phyloP scores from a whole-genome alignment of 2,888 invertebrate species.

The Sturmia bella region DNA sequence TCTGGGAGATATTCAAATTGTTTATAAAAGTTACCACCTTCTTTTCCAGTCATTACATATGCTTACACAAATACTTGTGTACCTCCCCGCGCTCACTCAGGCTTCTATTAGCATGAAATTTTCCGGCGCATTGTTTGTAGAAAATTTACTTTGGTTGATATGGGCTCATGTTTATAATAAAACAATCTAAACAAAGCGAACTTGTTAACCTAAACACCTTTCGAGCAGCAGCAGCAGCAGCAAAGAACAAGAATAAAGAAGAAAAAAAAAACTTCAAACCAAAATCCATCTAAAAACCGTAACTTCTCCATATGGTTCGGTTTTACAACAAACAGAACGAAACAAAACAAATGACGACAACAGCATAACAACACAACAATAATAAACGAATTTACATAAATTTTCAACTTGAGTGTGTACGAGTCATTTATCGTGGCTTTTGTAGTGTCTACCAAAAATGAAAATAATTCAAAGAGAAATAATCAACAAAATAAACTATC shows the following conservation, averaged over 20 bases:
- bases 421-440: slow-evolving; percentile 48
- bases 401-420: slow-evolving; percentile 40
- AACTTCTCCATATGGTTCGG: slow-evolving; percentile 49
- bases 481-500: slow-evolving; percentile 22
- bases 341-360: slow-evolving; percentile 39
- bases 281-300: slow-evolving; percentile 45
- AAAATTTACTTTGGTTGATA: slow-evolving; percentile 29
- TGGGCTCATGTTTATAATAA: slow-evolving; percentile 16
- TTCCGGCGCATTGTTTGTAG: slow-evolving; percentile 18
- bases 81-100: slow-evolving; percentile 2
- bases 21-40: slow-evolving; percentile 59
- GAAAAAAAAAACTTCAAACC: not conserved
- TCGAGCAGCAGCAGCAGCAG: not conserved
- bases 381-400: slow-evolving; percentile 59
- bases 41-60: slow-evolving; percentile 41
- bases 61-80: slow-evolving; percentile 29
- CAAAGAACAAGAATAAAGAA: not conserved
- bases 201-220: slow-evolving; percentile 60
- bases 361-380: slow-evolving; percentile 28
- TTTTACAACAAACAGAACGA: no score
- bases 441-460: slow-evolving; percentile 13
- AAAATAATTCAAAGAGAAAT: not conserved
- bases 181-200: slow-evolving; percentile 52
- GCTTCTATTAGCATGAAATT: slow-evolving; percentile 18
- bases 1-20: slow-evolving; percentile 38